Evolutionary conservation across 2,888 invertebrate species (phyloP).

Genomic region (Augochlorella aurata): DNA sequence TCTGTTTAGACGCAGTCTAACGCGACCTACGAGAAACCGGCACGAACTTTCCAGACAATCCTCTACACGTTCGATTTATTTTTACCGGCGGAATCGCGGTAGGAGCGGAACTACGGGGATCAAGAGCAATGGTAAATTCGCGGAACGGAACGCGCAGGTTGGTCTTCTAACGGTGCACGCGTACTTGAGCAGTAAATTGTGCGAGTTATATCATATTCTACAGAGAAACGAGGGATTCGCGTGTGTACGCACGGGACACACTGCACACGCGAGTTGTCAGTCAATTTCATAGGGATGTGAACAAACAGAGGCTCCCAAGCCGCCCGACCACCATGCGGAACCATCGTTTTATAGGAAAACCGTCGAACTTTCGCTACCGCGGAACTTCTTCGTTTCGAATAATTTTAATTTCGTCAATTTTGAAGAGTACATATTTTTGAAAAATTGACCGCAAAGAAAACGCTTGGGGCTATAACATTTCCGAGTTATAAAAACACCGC

Average conservation of each 20-base stretch:
- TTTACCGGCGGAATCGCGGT: not conserved
- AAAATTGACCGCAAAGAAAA: too few species aligned
- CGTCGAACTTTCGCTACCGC: not conserved
- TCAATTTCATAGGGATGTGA: constrained; percentile 76
- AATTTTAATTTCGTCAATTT: too few species aligned
- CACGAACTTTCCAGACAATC: not conserved
- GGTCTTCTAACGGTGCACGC: constrained; percentile 29
- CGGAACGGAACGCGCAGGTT: constrained; percentile 21
- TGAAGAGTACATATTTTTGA: too few species aligned
- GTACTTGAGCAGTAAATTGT: constrained; percentile 56
- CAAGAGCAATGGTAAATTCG: constrained; percentile 45
- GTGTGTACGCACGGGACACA: not conserved
- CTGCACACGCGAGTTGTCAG: constrained; percentile 64
- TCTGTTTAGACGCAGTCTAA: not conserved
- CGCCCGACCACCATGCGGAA: constrained; percentile 12
- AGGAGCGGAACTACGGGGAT: constrained; percentile 37
- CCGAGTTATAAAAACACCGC: too few species aligned
- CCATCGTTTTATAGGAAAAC: not conserved
- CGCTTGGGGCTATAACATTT: too few species aligned
- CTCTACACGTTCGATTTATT: not conserved
- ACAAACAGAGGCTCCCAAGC: constrained; percentile 71
- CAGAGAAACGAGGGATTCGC: constrained; percentile 29
- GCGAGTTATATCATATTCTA: constrained; percentile 56
- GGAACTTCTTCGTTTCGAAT: too few species aligned
- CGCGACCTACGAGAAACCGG: not conserved